A percentile compares a stretch with the other conserved stretches of the same genome.
Conservation (phyloP, 2,888 invertebrate genomes). For the Sinohyriopsis cumingii region DNA sequence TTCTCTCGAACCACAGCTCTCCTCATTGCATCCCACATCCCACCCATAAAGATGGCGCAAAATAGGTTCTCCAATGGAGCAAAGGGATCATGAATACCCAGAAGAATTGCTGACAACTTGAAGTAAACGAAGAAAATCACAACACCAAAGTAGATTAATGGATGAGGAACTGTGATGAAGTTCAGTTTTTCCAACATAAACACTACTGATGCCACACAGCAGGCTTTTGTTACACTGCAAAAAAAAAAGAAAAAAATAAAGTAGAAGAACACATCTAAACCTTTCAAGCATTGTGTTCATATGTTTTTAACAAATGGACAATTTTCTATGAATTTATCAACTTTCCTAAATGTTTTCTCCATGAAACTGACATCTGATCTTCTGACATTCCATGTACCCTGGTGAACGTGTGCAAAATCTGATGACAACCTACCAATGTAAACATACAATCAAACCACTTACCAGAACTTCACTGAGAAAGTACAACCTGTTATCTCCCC, state of each 20-base stretch:
- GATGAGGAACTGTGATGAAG: conserved; percentile 95
- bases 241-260: conserved; percentile 59
- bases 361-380: too few relatives aligned
- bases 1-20: conserved; percentile 81
- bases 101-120: conserved; percentile 93
- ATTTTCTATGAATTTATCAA: too few relatives aligned
- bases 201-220: conserved; percentile 93
- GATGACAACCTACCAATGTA: too few relatives aligned
- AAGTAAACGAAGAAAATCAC: conserved; percentile 98
- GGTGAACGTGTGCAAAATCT: too few relatives aligned
- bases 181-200: conserved; percentile 98
- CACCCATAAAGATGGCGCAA: conserved; percentile 91
- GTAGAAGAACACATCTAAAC: not conserved
- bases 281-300: too few relatives aligned
- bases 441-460: too few relatives aligned
- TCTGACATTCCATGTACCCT: too few relatives aligned
- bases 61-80: conserved; percentile 98
- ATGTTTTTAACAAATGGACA: too few relatives aligned
- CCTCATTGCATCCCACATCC: conserved; percentile 97
- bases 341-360: too few relatives aligned
- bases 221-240: conserved; percentile 95
- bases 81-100: conserved; percentile 99
- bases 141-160: conserved; percentile 96
- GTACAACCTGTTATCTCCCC: too few relatives aligned
- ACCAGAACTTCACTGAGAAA: too few relatives aligned